Evolutionary conservation across 2,888 invertebrate species (phyloP).

Genomic region (Troides oblongomaculatus): DNA sequence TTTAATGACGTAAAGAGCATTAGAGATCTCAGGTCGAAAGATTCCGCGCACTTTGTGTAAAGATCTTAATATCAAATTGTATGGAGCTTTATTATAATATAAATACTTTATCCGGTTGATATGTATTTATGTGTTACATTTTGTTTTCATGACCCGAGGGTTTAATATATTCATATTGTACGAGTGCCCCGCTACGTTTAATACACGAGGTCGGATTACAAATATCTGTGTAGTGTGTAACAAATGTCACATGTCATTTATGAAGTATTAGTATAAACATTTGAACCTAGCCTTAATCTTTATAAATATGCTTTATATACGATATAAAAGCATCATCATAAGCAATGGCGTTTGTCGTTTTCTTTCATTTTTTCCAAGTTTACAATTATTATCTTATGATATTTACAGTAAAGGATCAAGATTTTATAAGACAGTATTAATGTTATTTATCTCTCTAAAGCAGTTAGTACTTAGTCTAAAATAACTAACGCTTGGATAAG

Average conservation of each 20-base stretch:
- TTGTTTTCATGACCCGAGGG: constrained; percentile 6
- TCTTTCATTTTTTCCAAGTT: too few species aligned
- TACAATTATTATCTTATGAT: too few species aligned
- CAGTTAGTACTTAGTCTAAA: too few species aligned
- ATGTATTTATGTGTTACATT: constrained; percentile 1
- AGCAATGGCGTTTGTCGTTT: too few species aligned
- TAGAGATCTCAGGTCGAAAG: constrained; percentile 13
- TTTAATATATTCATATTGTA: constrained; percentile 9
- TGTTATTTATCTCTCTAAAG: too few species aligned
- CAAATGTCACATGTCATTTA: background rate
- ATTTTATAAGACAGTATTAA: too few species aligned
- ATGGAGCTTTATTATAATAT: constrained; percentile 8
- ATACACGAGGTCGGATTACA: background rate
- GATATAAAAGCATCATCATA: too few species aligned
- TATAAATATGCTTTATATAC: background rate
- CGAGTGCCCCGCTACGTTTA: background rate
- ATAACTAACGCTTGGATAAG: too few species aligned
- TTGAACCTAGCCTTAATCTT: background rate
- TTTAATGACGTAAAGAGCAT: constrained; percentile 32
- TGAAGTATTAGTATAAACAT: background rate
- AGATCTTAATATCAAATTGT: constrained; percentile 29
- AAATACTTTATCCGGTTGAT: constrained; percentile 3
- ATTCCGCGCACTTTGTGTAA: constrained; percentile 10
- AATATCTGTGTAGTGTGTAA: background rate
- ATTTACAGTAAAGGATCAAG: too few species aligned